Base-by-base conservation (phyloP, 1,140 invertebrate species). In the Pseudomyrmex flavicornis region DNA sequence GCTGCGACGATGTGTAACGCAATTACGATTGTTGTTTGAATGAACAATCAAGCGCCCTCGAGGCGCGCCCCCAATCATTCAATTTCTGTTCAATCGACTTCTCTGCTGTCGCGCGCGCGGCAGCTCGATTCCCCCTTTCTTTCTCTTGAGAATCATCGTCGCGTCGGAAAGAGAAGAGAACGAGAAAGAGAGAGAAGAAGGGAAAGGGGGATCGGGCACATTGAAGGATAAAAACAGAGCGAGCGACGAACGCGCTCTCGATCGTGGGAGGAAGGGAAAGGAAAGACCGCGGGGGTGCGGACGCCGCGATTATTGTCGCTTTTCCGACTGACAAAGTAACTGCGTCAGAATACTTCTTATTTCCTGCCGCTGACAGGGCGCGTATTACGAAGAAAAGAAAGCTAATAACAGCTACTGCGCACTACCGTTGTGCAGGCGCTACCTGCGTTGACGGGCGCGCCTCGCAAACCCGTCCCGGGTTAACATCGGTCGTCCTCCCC, bases 21-120 rank as follows among this genome's bases (percentile, higher is more conserved):
- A 94, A 94, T 94, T 94, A 94, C 93, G 93, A 94, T 94, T 94
- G 94, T 94, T 94, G 93, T 94, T 94, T 94, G 93, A 94, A 94
- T 94, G 94, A 94, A 94, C 94, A 94, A 94, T 94, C 94, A 94
- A 94, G 94, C 93, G 92, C 94, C 93, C 94, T 94, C 92, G 91
- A 94, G 90, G 90, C 84, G 68, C 82, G 90, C 91, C 91, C 91
- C 93, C 93, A 93, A 94, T 94, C 94, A 94, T 94, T 94, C 94
- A 94, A 94, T 94, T 94, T 94, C 92, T 91, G 93, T 93, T 94
- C 93, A 94, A 94, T 94, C 94, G 93, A 92, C 93, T 94, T 92
- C 85, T 88, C 85, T 84, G 62, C 56, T 48, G 70, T 73, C 74
- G 85, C 62, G 70, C 50, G 46, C 83, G 63, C 66, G 65, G 44